A percentile compares a stretch with the other conserved stretches of the same genome.
Evolutionary conservation across 37 sponge, comb jelly and placozoan species (phyloP).

Genomic region (Haliclona indistincta): DNA sequence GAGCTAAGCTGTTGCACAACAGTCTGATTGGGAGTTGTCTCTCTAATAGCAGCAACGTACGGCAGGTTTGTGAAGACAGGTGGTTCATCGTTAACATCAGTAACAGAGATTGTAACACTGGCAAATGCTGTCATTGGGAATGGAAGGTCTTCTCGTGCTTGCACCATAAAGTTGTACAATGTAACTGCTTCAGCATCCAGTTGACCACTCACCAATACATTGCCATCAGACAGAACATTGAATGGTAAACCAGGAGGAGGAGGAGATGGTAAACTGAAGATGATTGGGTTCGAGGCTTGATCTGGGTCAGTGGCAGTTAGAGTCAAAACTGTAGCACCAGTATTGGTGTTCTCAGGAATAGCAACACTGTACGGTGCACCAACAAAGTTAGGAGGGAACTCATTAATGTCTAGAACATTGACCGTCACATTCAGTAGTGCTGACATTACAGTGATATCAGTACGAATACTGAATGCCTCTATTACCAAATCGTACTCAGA

Average conservation of each 20-base stretch:
- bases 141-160: no score
- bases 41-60: conserved; percentile 33
- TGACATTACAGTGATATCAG: conserved; percentile 33
- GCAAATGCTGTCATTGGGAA: conserved; percentile 26
- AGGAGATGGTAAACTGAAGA: no score
- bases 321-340: conserved; percentile 10
- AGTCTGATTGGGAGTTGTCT: conserved; percentile 30
- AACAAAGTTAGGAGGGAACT: conserved; percentile 53
- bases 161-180: conserved; percentile 27
- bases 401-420: conserved; percentile 46
- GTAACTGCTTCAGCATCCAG: conserved; percentile 44
- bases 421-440: conserved; percentile 22
- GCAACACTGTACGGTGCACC: conserved; percentile 29
- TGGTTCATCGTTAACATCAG: conserved; percentile 68
- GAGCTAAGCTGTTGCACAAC: conserved; percentile 36
- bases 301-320: conserved; percentile 54
- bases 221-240: conserved; percentile 29
- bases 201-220: conserved; percentile 22
- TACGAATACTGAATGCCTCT: conserved; percentile 52
- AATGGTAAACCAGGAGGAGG: conserved; percentile 26
- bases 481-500: conserved; percentile 19
- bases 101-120: conserved; percentile 40
- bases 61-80: conserved; percentile 49
- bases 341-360: conserved; percentile 38
- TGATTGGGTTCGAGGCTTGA: no score